Conservation (phyloP, 2,888 invertebrate genomes). For the Himalopsyche anomala region DNA sequence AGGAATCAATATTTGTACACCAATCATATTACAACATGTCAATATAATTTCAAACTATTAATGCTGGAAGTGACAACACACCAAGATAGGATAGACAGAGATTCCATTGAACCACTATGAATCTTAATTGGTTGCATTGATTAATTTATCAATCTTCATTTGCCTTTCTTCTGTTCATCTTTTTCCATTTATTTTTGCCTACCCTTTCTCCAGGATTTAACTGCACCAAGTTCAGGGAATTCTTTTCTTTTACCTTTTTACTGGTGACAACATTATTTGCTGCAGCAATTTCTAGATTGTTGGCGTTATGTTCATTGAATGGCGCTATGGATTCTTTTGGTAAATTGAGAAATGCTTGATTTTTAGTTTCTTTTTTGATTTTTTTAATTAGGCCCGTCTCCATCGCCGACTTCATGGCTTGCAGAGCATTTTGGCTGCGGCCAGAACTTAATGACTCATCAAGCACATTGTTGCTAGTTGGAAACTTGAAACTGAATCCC, state of each 20-base stretch:
- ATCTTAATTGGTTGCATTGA: too few relatives aligned
- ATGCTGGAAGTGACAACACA: too few relatives aligned
- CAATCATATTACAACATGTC: too few relatives aligned
- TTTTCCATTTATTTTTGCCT: constrained; percentile 65
- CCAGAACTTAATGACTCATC: constrained; percentile 67
- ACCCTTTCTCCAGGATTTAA: constrained; percentile 48
- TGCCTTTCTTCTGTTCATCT: constrained; percentile 56
- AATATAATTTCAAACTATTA: too few relatives aligned
- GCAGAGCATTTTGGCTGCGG: constrained; percentile 71
- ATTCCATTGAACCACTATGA: too few relatives aligned
- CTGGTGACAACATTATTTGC: not conserved
- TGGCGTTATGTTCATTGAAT: constrained; percentile 28
- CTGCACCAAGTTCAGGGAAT: not conserved
- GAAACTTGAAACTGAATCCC: constrained; percentile 82
- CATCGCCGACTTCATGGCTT: constrained; percentile 75
- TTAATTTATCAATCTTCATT: not conserved
- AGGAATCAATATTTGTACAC: too few relatives aligned
- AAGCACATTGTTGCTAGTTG: constrained; percentile 71
- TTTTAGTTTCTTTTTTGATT: constrained; percentile 74
- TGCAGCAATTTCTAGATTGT: not conserved
- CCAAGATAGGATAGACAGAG: too few relatives aligned
- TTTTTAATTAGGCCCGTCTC: constrained; percentile 73
- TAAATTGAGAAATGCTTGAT: constrained; percentile 71
- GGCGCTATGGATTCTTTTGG: constrained; percentile 62
- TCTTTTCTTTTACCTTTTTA: not conserved